Conservation (phyloP, 2,888 invertebrate genomes). For the Agonopterix arenella region DNA sequence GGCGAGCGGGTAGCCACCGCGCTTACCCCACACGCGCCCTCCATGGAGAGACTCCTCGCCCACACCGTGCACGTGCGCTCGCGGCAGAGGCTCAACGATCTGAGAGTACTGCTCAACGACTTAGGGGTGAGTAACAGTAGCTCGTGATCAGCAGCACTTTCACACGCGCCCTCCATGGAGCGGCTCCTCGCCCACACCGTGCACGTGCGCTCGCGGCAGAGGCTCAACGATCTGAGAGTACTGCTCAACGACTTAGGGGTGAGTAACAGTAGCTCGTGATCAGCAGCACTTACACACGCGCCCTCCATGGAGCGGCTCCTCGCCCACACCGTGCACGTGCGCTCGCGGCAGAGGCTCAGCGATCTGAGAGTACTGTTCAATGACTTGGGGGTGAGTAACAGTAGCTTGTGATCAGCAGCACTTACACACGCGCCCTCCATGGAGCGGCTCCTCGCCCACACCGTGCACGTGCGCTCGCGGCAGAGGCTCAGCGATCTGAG, state of each 20-base stretch:
- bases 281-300: constrained; percentile 79
- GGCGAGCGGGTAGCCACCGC: constrained; percentile 79
- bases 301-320: constrained; percentile 96
- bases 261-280: constrained; percentile 9
- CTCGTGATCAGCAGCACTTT: too few species aligned
- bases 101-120: constrained; percentile 85
- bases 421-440: constrained; percentile 93
- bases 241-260: constrained; percentile 81
- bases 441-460: constrained; percentile 95
- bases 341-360: constrained; percentile 88
- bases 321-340: constrained; percentile 96
- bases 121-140: constrained; percentile 57
- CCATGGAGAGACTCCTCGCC: constrained; percentile 95
- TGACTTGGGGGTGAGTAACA: constrained; percentile 68
- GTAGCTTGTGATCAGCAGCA: too few species aligned
- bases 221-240: constrained; percentile 88
- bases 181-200: constrained; percentile 95
- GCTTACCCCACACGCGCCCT: constrained; percentile 92
- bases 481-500: constrained; percentile 89
- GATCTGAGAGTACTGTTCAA: constrained; percentile 89
- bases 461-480: constrained; percentile 94
- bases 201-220: constrained; percentile 91
- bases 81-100: constrained; percentile 87
- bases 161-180: constrained; percentile 96
- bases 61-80: constrained; percentile 97